Evolutionary conservation across 2,888 invertebrate genomes (phyloP).

Genomic region (Ophion costatus): DNA sequence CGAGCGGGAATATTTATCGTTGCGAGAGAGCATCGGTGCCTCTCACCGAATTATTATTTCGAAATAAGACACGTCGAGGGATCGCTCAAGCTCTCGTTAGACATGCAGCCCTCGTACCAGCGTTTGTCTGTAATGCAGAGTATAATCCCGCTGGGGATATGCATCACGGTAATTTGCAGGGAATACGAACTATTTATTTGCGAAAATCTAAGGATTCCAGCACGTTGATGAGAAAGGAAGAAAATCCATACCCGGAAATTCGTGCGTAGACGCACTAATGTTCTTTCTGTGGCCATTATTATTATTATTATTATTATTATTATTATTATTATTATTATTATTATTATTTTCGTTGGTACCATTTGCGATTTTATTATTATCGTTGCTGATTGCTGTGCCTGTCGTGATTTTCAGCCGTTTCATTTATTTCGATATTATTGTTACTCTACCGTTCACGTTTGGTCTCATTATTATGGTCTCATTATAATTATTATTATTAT

Average conservation of each 20-base stretch:
- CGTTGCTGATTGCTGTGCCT: background rate
- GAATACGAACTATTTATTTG: slow-evolving; percentile 26
- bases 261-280: background rate
- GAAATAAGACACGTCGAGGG: slow-evolving; percentile 34
- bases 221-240: background rate
- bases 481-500: no score
- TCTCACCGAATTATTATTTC: slow-evolving; percentile 58
- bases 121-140: slow-evolving; percentile 22
- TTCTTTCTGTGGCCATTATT: slow-evolving; percentile 1
- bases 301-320: background rate
- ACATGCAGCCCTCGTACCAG: slow-evolving; percentile 41
- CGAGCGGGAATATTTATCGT: slow-evolving; percentile 7
- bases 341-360: background rate
- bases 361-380: background rate
- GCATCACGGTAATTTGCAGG: slow-evolving; percentile 46
- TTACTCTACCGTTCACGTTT: no score
- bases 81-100: slow-evolving; percentile 37
- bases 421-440: no score
- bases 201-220: slow-evolving; percentile 5
- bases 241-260: background rate
- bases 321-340: background rate
- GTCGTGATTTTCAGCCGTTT: no score
- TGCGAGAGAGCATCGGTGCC: slow-evolving; percentile 26
- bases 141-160: slow-evolving; percentile 1
- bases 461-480: no score